Evolutionary conservation across 2,113 vertebrate genomes (phyloP), one percentile per base, ranked within the genome.

Genomic region (Rhinolophus sinicus): DNA sequence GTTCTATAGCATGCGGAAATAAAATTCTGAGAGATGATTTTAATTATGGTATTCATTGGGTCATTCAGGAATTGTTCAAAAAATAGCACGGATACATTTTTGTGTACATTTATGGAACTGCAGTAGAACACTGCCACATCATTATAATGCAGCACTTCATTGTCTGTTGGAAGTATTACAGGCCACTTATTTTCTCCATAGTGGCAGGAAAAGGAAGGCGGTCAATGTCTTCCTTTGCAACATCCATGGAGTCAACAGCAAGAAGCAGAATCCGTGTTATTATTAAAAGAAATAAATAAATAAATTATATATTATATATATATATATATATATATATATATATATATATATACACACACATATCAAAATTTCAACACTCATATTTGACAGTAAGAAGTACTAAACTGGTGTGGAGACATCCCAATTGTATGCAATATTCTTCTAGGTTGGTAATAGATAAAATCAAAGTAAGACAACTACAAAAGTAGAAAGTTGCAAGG

Each of bases 351-450:
- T 40, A 40, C 40, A 40, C 40, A 44, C 40, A 44, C 40, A 44
- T 44, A 62, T 15, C 18, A 38, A 81, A 95, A 90, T 47, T 65
- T 50, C n/a, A 77, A 95, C 24, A 93, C 35, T 78, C 6, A 4
- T 26, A 92, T 85, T 92, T 67, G 86, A 80, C 7, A 90, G 38
- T 33, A 88, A 64, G 40, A 90, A 84, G 50, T 60, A 92, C 58
- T 69, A 80, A 70, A 30, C 16, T 73, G 14, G 16, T 92, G 5
- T 18, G 52, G 33, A 80, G 26, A 76, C 50, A 85, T 52, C 65
- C 19, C 21, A 89, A 62, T 81, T 62, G 33, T 78, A 93, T 33
- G 22, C 28, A 67, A 58, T 70, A 84, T 93, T 93, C 70, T 91
- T 88, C 22, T 62, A 73, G 50, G 62, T 64, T 30, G 16, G 47